phyloP scores from a whole-genome alignment of 2,888 invertebrate genomes.

The Platynereis dumerilii region DNA sequence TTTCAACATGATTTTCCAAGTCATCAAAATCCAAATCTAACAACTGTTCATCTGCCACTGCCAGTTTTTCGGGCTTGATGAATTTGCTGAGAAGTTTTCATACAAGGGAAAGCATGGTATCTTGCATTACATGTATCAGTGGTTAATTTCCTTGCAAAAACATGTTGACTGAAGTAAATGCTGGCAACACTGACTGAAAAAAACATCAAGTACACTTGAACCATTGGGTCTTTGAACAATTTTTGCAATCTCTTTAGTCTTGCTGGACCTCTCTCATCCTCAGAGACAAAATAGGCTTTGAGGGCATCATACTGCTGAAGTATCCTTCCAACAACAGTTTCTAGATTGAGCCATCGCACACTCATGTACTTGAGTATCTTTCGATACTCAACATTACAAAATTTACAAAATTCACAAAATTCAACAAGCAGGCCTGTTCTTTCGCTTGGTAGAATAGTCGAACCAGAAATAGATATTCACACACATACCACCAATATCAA shows the following conservation, averaged over 20 bases:
- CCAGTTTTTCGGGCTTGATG: no score
- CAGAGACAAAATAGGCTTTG: slow-evolving; percentile 4
- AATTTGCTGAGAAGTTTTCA: no score
- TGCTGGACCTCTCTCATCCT: slow-evolving; percentile 1
- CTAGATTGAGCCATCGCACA: slow-evolving; percentile 6
- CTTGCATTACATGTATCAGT: no score
- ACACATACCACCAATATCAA: slow-evolving; percentile 6
- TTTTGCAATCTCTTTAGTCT: slow-evolving; percentile 7
- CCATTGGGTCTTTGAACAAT: neutral
- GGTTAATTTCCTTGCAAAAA: no score
- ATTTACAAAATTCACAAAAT: neutral
- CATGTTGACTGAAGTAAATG: no score
- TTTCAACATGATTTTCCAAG: no score
- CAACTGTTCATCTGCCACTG: slow-evolving; percentile 8
- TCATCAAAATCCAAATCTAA: no score
- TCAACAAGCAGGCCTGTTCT: neutral
- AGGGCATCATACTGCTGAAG: slow-evolving; percentile 6
- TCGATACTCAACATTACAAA: neutral
- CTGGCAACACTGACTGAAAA: neutral
- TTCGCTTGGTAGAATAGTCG: slow-evolving; percentile 3
- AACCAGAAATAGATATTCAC: slow-evolving; percentile 8
- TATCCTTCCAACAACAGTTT: neutral
- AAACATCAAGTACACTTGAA: slow-evolving; percentile 14
- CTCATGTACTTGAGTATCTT: slow-evolving; percentile 7
- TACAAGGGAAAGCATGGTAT: no score